phyloP scores from a whole-genome alignment of 2,113 vertebrate species.

The Rhizomys pruinosus region DNA sequence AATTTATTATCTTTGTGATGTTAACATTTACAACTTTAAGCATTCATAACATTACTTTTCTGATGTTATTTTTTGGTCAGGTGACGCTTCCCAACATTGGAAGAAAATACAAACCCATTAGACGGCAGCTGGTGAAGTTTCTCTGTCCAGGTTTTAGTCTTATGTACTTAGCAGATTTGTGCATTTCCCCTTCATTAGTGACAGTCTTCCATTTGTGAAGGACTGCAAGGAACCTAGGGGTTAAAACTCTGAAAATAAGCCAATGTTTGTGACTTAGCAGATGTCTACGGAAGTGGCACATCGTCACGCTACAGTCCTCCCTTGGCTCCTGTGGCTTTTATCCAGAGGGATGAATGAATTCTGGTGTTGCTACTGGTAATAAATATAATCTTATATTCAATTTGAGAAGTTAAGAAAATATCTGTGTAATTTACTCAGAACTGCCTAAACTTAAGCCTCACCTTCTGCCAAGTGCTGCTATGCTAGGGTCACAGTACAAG shows the following conservation, averaged over 20 bases:
- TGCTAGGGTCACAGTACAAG: neutral
- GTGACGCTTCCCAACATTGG: conserved; percentile 8
- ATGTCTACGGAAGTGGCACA: neutral
- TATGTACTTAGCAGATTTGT: neutral
- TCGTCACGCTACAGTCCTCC: neutral
- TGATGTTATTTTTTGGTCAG: neutral
- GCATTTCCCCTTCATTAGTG: neutral
- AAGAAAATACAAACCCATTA: conserved; percentile 50
- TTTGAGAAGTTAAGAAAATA: conserved; percentile 48
- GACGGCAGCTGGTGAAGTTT: neutral
- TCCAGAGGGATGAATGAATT: neutral
- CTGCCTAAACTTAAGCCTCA: conserved; percentile 22
- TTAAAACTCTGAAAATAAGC: conserved; percentile 25
- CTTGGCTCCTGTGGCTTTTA: neutral
- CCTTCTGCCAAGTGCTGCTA: neutral
- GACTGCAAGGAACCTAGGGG: neutral
- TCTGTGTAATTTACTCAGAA: conserved; percentile 2
- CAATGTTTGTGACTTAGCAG: conserved; percentile 37
- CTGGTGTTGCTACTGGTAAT: conserved; percentile 39
- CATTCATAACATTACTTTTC: conserved; percentile 31
- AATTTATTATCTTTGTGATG: conserved; percentile 41
- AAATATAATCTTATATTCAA: conserved; percentile 41
- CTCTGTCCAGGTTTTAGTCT: conserved; percentile 16
- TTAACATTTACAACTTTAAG: conserved; percentile 47
- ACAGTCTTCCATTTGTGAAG: neutral